These are phyloP conservation scores for Fregata magnificens DNA, from an alignment of 2,113 vertebrate species.

Conservation along the genomic window DNA sequence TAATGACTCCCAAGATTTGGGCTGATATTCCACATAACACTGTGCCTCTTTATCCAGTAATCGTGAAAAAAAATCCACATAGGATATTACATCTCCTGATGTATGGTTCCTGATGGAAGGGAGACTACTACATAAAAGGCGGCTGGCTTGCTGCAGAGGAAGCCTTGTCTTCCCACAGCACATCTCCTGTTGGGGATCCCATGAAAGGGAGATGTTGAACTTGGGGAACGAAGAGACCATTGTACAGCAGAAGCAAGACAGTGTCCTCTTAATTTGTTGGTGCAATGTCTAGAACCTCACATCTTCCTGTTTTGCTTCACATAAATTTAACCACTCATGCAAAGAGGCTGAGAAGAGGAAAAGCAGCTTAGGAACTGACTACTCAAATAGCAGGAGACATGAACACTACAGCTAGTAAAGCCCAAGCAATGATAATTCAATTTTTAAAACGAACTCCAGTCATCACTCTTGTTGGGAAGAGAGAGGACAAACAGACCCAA, in stretches of 20 bases:
- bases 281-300: not conserved
- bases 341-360: not conserved
- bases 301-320: not conserved
- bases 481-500: not conserved
- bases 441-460: not conserved
- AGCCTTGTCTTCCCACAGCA: not conserved
- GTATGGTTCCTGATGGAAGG: not conserved
- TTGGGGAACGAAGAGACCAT: not conserved
- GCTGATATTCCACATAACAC: not conserved
- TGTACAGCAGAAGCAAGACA: not conserved
- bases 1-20: too few species aligned
- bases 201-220: not conserved
- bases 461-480: not conserved
- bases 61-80: not conserved
- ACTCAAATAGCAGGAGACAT: accelerated
- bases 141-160: not conserved
- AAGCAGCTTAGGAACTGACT: not conserved
- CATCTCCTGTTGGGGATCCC: not conserved
- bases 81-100: not conserved
- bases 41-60: not conserved
- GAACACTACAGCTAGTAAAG: not conserved
- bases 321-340: accelerated
- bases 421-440: not conserved
- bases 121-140: not conserved
- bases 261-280: not conserved